phyloP scores from a whole-genome alignment of 2,888 invertebrate species.

The Dicyrtomina minuta region DNA sequence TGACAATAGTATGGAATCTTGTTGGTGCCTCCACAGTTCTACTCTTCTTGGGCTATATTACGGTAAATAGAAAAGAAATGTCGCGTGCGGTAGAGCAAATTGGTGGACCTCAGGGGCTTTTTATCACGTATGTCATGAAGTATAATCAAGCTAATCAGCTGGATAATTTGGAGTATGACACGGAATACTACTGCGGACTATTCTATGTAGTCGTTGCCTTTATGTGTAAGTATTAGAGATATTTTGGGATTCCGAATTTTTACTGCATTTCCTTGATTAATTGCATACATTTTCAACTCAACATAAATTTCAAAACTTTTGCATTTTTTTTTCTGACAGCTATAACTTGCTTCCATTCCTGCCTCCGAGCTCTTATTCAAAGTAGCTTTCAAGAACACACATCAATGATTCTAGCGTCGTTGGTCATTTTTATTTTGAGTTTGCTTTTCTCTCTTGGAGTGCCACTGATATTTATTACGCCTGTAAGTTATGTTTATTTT shows the following conservation, averaged over 20 bases:
- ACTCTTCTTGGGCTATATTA: constrained; percentile 44
- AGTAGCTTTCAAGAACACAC: constrained; percentile 41
- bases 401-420: constrained; percentile 31
- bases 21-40: constrained; percentile 31
- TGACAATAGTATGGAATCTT: constrained; percentile 38
- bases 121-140: constrained; percentile 41
- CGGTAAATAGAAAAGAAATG: constrained; percentile 37
- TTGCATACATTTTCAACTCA: no score
- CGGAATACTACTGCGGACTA: constrained; percentile 36
- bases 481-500: constrained; percentile 15
- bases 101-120: constrained; percentile 43
- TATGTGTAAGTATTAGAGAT: constrained; percentile 29
- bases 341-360: constrained; percentile 32
- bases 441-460: constrained; percentile 30
- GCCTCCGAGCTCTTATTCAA: constrained; percentile 39
- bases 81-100: constrained; percentile 27
- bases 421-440: constrained; percentile 21
- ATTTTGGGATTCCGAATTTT: no score
- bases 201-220: constrained; percentile 39
- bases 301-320: no score
- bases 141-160: constrained; percentile 42
- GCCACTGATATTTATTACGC: constrained; percentile 28
- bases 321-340: constrained; percentile 31
- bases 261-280: no score
- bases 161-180: constrained; percentile 38